phyloP scores from a whole-genome alignment of 2,113 vertebrate species.

The Lepus americanus region DNA sequence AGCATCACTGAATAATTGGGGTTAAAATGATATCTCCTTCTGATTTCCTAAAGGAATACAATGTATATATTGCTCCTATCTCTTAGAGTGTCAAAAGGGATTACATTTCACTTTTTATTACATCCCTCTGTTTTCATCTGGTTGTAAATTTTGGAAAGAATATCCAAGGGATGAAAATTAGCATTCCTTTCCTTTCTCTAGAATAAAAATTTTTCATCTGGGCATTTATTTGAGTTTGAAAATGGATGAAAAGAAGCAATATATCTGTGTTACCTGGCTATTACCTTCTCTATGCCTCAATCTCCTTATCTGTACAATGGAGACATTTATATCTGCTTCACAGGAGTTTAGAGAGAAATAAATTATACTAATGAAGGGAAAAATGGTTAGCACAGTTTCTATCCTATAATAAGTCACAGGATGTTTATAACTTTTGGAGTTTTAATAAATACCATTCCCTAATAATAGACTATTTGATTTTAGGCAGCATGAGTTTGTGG shows the following conservation, averaged over 20 bases:
- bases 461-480: constrained; percentile 14
- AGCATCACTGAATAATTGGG: constrained; percentile 43
- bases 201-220: constrained; percentile 17
- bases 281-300: background rate
- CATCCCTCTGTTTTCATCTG: constrained; percentile 49
- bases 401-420: background rate
- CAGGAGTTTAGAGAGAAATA: background rate
- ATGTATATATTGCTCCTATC: constrained; percentile 40
- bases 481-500: background rate
- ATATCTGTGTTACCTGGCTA: background rate
- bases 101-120: constrained; percentile 60
- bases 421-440: constrained; percentile 1
- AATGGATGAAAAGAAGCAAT: background rate
- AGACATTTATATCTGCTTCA: background rate
- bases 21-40: constrained; percentile 65
- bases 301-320: constrained; percentile 20
- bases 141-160: constrained; percentile 54
- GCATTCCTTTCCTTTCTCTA: constrained; percentile 18
- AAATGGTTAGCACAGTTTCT: background rate
- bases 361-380: background rate
- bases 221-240: constrained; percentile 2
- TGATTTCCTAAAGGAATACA: constrained; percentile 69
- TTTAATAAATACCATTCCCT: background rate
- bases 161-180: constrained; percentile 41
- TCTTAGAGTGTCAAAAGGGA: constrained; percentile 16